These are phyloP conservation scores for Amniataba percoides DNA, from an alignment of 2,797 vertebrate genomes.

Conservation along the genomic window DNA sequence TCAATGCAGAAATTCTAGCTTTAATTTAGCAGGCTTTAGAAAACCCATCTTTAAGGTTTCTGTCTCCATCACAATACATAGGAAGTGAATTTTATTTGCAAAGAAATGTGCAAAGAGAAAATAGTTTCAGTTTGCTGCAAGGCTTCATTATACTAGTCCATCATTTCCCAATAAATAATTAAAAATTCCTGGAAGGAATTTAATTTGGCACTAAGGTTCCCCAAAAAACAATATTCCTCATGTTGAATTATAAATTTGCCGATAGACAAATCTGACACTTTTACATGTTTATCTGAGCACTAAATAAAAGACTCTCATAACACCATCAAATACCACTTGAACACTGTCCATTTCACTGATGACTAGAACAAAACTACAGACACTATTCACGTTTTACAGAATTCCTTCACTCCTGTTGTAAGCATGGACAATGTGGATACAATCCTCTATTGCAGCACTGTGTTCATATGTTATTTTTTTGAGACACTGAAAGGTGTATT, in stretches of 20 bases:
- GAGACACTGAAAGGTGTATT: not conserved
- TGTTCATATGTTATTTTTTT: not conserved
- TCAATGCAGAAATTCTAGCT: not conserved
- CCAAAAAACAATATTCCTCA: not conserved
- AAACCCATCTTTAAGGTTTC: not conserved
- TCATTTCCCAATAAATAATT: not conserved
- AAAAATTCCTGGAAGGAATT: not conserved
- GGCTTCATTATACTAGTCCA: not conserved
- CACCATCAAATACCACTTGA: not conserved
- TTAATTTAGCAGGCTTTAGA: not conserved
- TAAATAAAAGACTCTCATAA: not conserved
- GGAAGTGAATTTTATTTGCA: not conserved
- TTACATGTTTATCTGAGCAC: not conserved
- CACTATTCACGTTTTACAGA: not conserved
- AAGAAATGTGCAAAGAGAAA: too few relatives aligned
- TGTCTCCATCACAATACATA: not conserved
- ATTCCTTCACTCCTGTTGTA: not conserved
- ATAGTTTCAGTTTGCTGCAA: too few relatives aligned
- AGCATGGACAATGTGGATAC: not conserved
- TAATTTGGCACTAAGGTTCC: not conserved
- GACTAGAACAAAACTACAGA: not conserved
- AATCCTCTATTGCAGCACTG: not conserved
- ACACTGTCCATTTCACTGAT: not conserved
- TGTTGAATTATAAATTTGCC: not conserved
- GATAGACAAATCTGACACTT: not conserved